Percentiles rank a stretch among this genome's conserved stretches.
Conservation (phyloP, 2,888 invertebrate genomes). For the Iphiclides podalirius region DNA sequence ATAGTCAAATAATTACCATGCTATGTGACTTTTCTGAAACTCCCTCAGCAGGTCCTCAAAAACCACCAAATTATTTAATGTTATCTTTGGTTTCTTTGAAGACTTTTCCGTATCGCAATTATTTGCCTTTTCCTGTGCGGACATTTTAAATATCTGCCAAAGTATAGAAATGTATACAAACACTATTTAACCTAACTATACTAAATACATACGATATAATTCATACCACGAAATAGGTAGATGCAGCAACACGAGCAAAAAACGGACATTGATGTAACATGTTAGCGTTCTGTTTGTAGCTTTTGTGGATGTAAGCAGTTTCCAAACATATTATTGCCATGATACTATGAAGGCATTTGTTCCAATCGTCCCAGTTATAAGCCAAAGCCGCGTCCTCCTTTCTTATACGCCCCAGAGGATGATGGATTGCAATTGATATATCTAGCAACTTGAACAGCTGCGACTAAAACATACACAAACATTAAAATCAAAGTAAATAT, state of each 20-base stretch:
- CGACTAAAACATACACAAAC: constrained; percentile 42
- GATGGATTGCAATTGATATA: constrained; percentile 56
- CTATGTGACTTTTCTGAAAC: constrained; percentile 50
- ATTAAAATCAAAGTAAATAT: too few species aligned
- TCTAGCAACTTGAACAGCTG: constrained; percentile 56
- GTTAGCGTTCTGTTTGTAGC: constrained; percentile 45
- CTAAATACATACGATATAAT: too few species aligned
- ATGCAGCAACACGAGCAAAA: constrained; percentile 54
- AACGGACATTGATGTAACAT: constrained; percentile 37
- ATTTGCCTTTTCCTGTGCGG: constrained; percentile 25
- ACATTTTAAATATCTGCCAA: constrained; percentile 33
- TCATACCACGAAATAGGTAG: constrained; percentile 64
- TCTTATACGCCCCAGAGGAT: constrained; percentile 52
- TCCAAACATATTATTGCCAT: constrained; percentile 62
- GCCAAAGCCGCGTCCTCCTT: constrained; percentile 54
- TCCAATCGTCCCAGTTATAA: constrained; percentile 58
- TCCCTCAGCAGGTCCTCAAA: constrained; percentile 59
- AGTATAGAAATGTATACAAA: too few species aligned
- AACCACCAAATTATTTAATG: constrained; percentile 50
- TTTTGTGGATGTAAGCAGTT: constrained; percentile 50
- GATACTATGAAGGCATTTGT: constrained; percentile 54
- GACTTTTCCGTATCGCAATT: constrained; percentile 30
- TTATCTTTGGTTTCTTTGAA: constrained; percentile 50
- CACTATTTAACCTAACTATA: too few species aligned
- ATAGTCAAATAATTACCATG: constrained; percentile 49